Evolutionary conservation across 2,113 vertebrate genomes (phyloP), one percentile per base, ranked within the genome.

Genomic region (Ammodytes marinus): DNA sequence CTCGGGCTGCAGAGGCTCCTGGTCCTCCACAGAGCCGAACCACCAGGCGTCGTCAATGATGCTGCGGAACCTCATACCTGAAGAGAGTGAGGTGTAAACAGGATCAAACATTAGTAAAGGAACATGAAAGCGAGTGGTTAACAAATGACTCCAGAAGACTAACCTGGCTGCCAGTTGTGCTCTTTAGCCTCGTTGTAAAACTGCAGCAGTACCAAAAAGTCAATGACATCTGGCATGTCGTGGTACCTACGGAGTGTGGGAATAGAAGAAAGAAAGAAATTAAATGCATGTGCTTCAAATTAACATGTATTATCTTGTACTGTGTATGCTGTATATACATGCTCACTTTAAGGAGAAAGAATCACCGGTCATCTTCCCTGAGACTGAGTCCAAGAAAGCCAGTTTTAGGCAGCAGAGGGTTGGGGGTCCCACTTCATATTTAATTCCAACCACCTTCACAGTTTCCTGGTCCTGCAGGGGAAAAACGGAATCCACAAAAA

Each of bases 151-250:
- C 46, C 4, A 15, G 13, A 27, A 15, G 13, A 90, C 88, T 92
- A 86, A 99, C 98, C 97, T 78, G 97, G 96, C 93, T 97, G 97
- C 98, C 98, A 99, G 93, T 99, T 99, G 83, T 95, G 96, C 92
- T 98, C 97, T 96, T 97, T 98, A 90, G 98, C 98, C 92, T 99
- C 98, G 54, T 97, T 98, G 93, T 99, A 99, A 95, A 98, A 98
- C 87, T 99, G 98, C 93, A 97, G 96, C 89, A 99, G 94, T 77
- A 99, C 97, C 93, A 99, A 95, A 91, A 99, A 99, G 86, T 99
- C 98, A 85, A 99, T 99, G 87, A 99, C 98, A 93, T 99, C 98
- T n/a, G 98, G 98, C 98, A 99, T 99, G 86, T 99, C 98, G 19
- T 99, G 98, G 91, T 99, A 99, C 89, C 98, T 99, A 70, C 15